Conservation (phyloP, 2,888 invertebrate species). For the Apoderus coryli region DNA sequence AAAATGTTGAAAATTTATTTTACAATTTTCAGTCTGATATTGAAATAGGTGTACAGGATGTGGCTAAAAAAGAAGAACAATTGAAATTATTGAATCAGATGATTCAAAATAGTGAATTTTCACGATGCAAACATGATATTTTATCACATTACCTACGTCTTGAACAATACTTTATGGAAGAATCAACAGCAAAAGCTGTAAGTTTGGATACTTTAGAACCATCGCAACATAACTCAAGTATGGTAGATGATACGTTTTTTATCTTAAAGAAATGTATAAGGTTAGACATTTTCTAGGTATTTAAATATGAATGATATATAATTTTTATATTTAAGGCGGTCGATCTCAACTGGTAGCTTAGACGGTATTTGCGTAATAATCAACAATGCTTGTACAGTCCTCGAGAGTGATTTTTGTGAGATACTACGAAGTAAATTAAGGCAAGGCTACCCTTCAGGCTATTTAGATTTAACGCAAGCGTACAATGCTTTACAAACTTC, state of each 20-base stretch:
- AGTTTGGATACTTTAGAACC: constrained; percentile 59
- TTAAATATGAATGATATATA: neutral
- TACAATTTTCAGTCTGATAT: constrained; percentile 47
- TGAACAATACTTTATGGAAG: constrained; percentile 91
- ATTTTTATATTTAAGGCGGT: constrained; percentile 57
- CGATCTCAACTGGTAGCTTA: constrained; percentile 79
- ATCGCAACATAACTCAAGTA: constrained; percentile 70
- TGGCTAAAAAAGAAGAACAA: constrained; percentile 34
- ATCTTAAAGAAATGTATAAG: constrained; percentile 89
- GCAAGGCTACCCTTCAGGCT: constrained; percentile 65
- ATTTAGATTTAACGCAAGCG: constrained; percentile 64
- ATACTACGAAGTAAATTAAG: constrained; percentile 59
- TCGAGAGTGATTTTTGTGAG: constrained; percentile 73
- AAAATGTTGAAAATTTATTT: too few species aligned
- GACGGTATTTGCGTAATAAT: constrained; percentile 95
- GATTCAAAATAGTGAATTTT: constrained; percentile 56
- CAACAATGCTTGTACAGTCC: constrained; percentile 76
- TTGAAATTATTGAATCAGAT: constrained; percentile 44
- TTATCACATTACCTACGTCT: constrained; percentile 79
- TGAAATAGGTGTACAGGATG: constrained; percentile 42
- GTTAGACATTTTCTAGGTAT: constrained; percentile 37
- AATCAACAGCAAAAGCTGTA: constrained; percentile 85
- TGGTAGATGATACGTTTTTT: constrained; percentile 96
- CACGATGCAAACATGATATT: constrained; percentile 64
- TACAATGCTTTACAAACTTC: constrained; percentile 70